Base-by-base conservation (phyloP, 2,113 vertebrate species). In the Psilopogon haemacephalus region DNA sequence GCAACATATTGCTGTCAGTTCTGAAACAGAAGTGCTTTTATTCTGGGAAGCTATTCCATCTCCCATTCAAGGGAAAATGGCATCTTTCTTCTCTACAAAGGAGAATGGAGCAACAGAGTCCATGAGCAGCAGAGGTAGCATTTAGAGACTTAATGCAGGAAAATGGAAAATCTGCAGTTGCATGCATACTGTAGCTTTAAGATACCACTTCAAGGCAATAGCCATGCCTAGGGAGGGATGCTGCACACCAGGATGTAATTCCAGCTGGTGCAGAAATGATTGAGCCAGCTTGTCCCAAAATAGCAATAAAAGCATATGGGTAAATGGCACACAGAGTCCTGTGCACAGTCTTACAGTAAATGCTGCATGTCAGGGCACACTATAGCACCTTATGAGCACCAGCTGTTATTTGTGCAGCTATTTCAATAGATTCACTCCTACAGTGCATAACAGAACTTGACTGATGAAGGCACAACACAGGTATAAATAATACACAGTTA, bases 241-340 rank as follows among this genome's bases (percentile, higher is more conserved):
- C 63, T 91, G 71, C 72, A 91, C 60, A 42, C 79, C 40, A 79
- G 56, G 40, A 83, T 68, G 59, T 18, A 91, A 37, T 76, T 68
- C 92, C 95, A 95, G 88, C 92, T 96, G 88, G 92, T 88, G 20
- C 72, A 91, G 91, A 91, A 89, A 69, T 67, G 63, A 72, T 28
- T 59, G 88, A 93, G 83, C 83, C 90, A 91, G 85, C 85, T 64
- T 68, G 60, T 94, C 89, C 71, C 68, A 73, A 80, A 96, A 96
- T 94, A 96, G 94, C 93, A 86, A 16, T 73, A 50, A 73, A 93
- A 91, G 64, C 94, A 89, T 67, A 94, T 71, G 88, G 78, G 42
- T 87, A 91, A 95, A 40, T 74, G 79, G 75, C 91, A 91, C 5
- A 0, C 14, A 11, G 74, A 89, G 83, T 55, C 64, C 88, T 91